Conservation (phyloP, 2,113 vertebrate species). For the Axis porcinus region DNA sequence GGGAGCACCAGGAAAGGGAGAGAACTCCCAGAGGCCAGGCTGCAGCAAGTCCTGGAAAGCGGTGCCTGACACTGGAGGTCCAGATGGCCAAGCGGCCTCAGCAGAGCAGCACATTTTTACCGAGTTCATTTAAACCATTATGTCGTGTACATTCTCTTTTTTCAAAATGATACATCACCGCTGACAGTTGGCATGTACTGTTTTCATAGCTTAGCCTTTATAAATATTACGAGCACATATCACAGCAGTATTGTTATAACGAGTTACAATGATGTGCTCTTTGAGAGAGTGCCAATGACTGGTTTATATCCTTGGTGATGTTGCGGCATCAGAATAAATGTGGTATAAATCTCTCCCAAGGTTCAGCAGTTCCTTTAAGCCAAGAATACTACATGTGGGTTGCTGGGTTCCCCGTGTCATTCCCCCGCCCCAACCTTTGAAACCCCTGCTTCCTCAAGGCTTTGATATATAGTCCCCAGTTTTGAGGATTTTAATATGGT, state of each 20-base stretch:
- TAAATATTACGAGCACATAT: slow-evolving; percentile 82
- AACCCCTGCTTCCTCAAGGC: slow-evolving; percentile 33
- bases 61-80: not conserved
- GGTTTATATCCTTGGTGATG: slow-evolving; percentile 79
- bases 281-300: slow-evolving; percentile 81
- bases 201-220: slow-evolving; percentile 81
- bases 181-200: slow-evolving; percentile 73
- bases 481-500: slow-evolving; percentile 69
- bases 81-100: slow-evolving; percentile 47
- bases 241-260: slow-evolving; percentile 79
- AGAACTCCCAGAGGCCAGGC: not conserved
- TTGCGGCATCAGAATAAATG: slow-evolving; percentile 78
- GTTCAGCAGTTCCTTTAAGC: slow-evolving; percentile 74
- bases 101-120: slow-evolving; percentile 62
- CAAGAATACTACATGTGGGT: slow-evolving; percentile 59
- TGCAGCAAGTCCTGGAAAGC: slow-evolving; percentile 66
- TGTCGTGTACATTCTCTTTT: slow-evolving; percentile 66
- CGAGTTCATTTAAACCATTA: slow-evolving; percentile 75
- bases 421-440: slow-evolving; percentile 4
- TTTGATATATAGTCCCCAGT: slow-evolving; percentile 67
- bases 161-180: slow-evolving; percentile 77
- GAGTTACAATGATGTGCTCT: slow-evolving; percentile 81
- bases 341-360: slow-evolving; percentile 77
- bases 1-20: slow-evolving; percentile 38
- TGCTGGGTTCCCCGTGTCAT: not conserved